phyloP scores from a whole-genome alignment of 1,140 invertebrate genomes.

The Chrysopa pallens region DNA sequence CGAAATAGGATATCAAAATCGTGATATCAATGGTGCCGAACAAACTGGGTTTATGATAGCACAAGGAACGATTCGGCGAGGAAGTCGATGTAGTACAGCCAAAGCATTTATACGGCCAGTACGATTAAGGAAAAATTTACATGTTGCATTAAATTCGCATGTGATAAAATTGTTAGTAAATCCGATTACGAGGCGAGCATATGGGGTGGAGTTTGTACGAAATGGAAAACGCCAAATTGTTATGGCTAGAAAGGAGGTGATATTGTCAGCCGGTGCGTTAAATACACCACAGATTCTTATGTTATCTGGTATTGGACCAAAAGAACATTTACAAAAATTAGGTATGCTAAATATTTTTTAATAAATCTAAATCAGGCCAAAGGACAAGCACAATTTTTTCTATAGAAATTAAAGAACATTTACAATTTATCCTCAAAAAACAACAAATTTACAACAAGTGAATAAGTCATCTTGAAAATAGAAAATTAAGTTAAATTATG shows the following conservation, averaged over 20 bases:
- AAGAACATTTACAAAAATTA: conserved; percentile 46
- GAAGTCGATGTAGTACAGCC: conserved; percentile 73
- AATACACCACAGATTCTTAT: conserved; percentile 69
- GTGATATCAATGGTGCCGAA: conserved; percentile 69
- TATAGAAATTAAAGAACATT: no score
- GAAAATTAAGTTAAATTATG: no score
- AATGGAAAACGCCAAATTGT: conserved; percentile 40
- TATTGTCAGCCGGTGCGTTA: conserved; percentile 61
- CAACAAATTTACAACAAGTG: no score
- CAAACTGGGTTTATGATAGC: conserved; percentile 78
- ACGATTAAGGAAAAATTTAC: conserved; percentile 56
- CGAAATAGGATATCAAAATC: conserved; percentile 72
- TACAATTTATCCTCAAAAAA: no score
- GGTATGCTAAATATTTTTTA: no score
- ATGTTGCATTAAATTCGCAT: conserved; percentile 58
- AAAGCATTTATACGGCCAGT: conserved; percentile 75
- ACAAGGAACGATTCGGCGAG: conserved; percentile 73
- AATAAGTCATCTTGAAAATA: no score
- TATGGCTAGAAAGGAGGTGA: conserved; percentile 53
- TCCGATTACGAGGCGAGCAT: conserved; percentile 46
- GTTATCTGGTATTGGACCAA: conserved; percentile 73
- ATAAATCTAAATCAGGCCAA: no score
- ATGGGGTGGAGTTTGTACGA: conserved; percentile 55
- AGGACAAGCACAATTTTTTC: no score
- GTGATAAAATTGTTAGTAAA: conserved; percentile 54